Evolutionary conservation across 2,797 vertebrate genomes (phyloP).

Genomic region (Muscicapa comitata): DNA sequence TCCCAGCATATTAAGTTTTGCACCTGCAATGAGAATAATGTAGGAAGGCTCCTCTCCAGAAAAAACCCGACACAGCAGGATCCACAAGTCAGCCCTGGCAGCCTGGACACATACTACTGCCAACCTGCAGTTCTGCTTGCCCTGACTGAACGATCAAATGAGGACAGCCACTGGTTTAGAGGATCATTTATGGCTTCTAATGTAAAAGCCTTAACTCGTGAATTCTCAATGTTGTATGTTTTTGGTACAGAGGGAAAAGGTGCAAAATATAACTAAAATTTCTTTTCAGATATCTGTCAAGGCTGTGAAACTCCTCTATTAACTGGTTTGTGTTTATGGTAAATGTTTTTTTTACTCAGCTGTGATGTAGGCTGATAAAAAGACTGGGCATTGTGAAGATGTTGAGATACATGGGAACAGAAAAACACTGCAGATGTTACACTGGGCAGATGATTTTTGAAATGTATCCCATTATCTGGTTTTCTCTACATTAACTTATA

Average conservation of each 20-base stretch:
- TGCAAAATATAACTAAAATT: constrained; percentile 22
- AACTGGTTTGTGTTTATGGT: constrained; percentile 22
- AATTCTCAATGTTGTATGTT: neutral
- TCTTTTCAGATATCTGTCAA: constrained; percentile 18
- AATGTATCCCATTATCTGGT: neutral
- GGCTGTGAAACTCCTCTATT: neutral
- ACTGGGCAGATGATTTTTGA: neutral
- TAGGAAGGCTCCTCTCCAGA: neutral
- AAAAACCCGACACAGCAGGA: neutral
- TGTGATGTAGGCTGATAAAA: constrained; percentile 4
- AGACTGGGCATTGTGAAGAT: constrained; percentile 12
- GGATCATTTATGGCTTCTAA: constrained; percentile 19
- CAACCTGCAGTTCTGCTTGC: neutral
- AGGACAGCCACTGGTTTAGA: neutral
- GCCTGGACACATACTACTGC: neutral
- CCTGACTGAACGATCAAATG: neutral
- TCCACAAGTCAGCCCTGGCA: neutral
- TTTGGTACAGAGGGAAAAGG: constrained; percentile 7
- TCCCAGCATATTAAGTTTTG: neutral
- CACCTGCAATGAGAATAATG: neutral
- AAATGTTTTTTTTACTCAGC: neutral
- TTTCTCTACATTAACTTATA: neutral
- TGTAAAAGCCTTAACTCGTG: neutral
- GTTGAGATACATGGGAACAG: neutral
- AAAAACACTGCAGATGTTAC: constrained; percentile 28